These are phyloP conservation scores for Muscicapa adusta DNA, from an alignment of 2,113 vertebrate species.

Conservation along the genomic window DNA sequence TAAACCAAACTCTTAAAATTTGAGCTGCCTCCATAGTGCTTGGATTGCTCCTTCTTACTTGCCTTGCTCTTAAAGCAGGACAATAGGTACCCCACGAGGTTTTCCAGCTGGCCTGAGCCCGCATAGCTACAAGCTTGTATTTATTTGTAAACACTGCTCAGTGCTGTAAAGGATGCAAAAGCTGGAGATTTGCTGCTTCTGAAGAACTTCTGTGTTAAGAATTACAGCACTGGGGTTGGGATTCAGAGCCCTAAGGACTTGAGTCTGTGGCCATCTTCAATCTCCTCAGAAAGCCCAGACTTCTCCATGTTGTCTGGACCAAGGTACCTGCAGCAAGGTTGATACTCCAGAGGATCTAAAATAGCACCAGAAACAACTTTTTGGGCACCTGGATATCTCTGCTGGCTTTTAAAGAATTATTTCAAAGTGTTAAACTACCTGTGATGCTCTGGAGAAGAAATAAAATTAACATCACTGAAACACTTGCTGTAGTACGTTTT, in stretches of 20 bases:
- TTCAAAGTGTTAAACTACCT: neutral
- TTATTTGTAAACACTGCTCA: neutral
- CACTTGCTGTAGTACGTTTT: neutral
- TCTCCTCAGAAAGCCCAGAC: neutral
- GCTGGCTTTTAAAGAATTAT: neutral
- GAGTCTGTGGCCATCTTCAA: neutral
- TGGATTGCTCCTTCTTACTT: neutral
- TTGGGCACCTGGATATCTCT: neutral
- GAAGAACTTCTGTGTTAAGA: neutral
- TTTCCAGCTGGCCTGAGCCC: neutral
- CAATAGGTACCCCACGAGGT: neutral
- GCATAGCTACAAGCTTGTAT: neutral
- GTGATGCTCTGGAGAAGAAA: neutral
- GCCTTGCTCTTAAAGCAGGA: neutral
- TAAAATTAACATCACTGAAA: neutral
- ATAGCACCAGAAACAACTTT: neutral
- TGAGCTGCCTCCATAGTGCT: neutral
- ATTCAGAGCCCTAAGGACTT: neutral
- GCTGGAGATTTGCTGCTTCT: neutral
- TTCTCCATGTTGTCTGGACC: neutral
- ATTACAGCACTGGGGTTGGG: neutral
- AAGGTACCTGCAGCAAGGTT: neutral
- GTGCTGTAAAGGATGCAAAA: neutral
- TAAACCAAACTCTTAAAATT: neutral
- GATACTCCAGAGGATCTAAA: neutral